Conservation (phyloP, 2,113 vertebrate genomes). For the Xyrauchen texanus region DNA sequence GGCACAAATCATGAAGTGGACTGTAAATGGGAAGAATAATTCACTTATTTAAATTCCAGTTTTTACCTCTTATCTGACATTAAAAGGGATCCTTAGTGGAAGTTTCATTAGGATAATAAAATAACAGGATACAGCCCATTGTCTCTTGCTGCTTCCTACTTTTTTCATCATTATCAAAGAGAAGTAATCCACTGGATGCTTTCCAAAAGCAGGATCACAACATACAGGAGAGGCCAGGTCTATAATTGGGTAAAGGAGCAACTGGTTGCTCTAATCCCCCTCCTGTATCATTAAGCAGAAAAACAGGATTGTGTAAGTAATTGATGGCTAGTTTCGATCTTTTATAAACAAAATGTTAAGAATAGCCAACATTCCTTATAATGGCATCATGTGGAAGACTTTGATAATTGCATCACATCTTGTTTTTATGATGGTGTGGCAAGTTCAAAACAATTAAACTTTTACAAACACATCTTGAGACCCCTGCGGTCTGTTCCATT, state of each 20-base stretch:
- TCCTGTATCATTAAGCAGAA: constrained; percentile 50
- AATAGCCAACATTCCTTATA: too few relatives aligned
- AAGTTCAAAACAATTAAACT: too few relatives aligned
- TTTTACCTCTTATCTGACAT: constrained; percentile 29
- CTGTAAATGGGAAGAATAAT: constrained; percentile 29
- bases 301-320: constrained; percentile 48
- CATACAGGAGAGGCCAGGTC: constrained; percentile 39
- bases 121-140: constrained; percentile 62
- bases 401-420: too few relatives aligned
- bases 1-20: constrained; percentile 26
- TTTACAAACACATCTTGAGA: too few relatives aligned
- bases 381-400: too few relatives aligned
- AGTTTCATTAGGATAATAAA: constrained; percentile 32
- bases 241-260: constrained; percentile 57
- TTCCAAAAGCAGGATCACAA: constrained; percentile 46
- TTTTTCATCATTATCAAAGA: constrained; percentile 32
- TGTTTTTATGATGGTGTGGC: too few relatives aligned
- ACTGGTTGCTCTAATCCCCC: constrained; percentile 46
- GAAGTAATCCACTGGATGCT: constrained; percentile 30
- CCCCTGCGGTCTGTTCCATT: too few relatives aligned
- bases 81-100: constrained; percentile 66
- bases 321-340: constrained; percentile 37
- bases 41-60: constrained; percentile 37
- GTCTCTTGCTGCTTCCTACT: constrained; percentile 42
- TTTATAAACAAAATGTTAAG: too few relatives aligned